Evolutionary conservation across 2,797 vertebrate species (phyloP).

Genomic region (Alectoris magna): DNA sequence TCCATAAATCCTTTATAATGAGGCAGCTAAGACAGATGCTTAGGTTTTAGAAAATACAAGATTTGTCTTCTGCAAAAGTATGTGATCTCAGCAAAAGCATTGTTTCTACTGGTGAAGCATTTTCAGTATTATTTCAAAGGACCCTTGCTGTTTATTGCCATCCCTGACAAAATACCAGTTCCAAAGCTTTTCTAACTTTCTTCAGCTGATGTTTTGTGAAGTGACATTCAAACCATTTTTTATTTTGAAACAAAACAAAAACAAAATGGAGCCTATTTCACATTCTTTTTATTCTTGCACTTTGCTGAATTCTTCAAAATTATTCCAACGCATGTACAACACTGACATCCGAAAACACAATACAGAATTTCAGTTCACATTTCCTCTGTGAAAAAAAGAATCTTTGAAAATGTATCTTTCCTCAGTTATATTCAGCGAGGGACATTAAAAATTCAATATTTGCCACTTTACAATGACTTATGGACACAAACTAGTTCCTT

Average conservation of each 20-base stretch:
- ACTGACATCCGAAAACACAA: slow-evolving; percentile 1
- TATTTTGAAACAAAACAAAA: slow-evolving; percentile 42
- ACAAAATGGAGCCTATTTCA: slow-evolving; percentile 31
- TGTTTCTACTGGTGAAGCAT: background rate
- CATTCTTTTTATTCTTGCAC: slow-evolving; percentile 54
- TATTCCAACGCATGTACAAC: background rate
- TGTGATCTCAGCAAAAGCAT: background rate
- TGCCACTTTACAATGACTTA: slow-evolving; percentile 41
- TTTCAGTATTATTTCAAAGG: slow-evolving; percentile 24
- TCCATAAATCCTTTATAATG: background rate
- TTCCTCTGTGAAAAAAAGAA: slow-evolving; percentile 44
- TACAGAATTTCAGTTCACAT: background rate
- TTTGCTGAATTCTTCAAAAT: slow-evolving; percentile 17
- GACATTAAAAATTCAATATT: slow-evolving; percentile 67
- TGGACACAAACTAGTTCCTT: slow-evolving; percentile 43
- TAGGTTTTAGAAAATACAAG: slow-evolving; percentile 9
- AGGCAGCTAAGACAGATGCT: background rate
- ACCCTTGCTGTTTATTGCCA: slow-evolving; percentile 2
- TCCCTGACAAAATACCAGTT: slow-evolving; percentile 40
- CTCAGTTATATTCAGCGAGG: slow-evolving; percentile 8
- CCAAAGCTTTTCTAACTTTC: slow-evolving; percentile 16
- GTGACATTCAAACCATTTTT: slow-evolving; percentile 39
- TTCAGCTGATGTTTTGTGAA: slow-evolving; percentile 34
- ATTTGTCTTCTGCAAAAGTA: slow-evolving; percentile 9
- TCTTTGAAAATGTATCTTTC: slow-evolving; percentile 44